Conservation (phyloP, 2,797 vertebrate genomes). For the Takifugu rubripes region DNA sequence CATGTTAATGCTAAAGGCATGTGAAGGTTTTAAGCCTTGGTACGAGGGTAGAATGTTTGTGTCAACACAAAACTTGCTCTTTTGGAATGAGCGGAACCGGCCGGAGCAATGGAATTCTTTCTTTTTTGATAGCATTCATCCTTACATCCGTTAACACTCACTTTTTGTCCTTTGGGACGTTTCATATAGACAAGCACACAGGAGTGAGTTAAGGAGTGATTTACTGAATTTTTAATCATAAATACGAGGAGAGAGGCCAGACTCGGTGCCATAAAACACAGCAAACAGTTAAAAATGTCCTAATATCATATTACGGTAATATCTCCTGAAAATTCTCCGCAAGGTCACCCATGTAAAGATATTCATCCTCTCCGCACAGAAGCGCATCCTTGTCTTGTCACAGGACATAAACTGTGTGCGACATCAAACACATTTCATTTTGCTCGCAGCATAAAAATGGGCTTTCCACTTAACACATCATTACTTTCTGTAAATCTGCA, state of each 20-base stretch:
- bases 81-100: too few relatives aligned
- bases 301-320: slow-evolving; percentile 39
- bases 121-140: too few relatives aligned
- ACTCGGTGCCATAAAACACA: slow-evolving; percentile 24
- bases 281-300: slow-evolving; percentile 27
- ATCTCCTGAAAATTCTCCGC: slow-evolving; percentile 33
- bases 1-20: too few relatives aligned
- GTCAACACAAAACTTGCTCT: too few relatives aligned
- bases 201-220: slow-evolving; percentile 37
- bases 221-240: slow-evolving; percentile 21
- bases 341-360: slow-evolving; percentile 55
- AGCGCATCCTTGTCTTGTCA: slow-evolving; percentile 33
- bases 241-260: slow-evolving; percentile 25
- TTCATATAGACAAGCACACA: slow-evolving; percentile 26
- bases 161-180: slow-evolving; percentile 21
- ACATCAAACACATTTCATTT: slow-evolving; percentile 59
- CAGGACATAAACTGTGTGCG: slow-evolving; percentile 39
- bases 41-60: too few relatives aligned
- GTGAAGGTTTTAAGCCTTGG: too few relatives aligned
- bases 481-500: slow-evolving; percentile 56
- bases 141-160: too few relatives aligned
- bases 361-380: slow-evolving; percentile 40
- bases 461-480: slow-evolving; percentile 45
- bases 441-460: slow-evolving; percentile 43
- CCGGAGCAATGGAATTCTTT: too few relatives aligned